Evolutionary conservation across 1,140 invertebrate species (phyloP).

Genomic region (Drosophila pruinosa): DNA sequence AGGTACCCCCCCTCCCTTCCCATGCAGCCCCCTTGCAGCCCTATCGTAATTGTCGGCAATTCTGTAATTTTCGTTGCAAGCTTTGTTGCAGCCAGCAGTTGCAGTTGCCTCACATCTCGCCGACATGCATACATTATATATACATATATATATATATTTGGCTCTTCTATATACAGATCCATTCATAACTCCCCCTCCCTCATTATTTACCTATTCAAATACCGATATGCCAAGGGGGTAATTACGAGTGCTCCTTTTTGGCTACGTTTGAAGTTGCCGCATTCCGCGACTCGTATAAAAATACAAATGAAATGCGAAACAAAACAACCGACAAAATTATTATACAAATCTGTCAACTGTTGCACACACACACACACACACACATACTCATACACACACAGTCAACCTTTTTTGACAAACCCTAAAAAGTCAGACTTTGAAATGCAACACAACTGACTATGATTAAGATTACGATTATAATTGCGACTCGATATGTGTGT

Average conservation of each 20-base stretch:
- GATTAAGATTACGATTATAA: not conserved
- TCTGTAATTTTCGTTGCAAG: conserved; percentile 62
- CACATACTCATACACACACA: not conserved
- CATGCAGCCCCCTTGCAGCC: not conserved
- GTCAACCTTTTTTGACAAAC: conserved; percentile 13
- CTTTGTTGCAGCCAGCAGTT: conserved; percentile 54
- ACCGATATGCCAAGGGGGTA: conserved; percentile 40
- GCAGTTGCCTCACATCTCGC: conserved; percentile 64
- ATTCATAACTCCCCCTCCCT: not conserved
- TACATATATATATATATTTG: conserved; percentile 5
- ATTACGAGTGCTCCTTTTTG: conserved; percentile 46
- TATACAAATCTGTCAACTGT: conserved; percentile 27
- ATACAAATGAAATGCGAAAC: not conserved
- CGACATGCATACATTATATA: conserved; percentile 37
- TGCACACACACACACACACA: conserved; percentile 14
- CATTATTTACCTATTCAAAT: conserved; percentile 36
- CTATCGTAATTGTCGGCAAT: conserved; percentile 69
- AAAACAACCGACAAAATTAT: conserved; percentile 15
- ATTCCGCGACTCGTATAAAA: conserved; percentile 16
- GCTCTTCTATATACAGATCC: not conserved
- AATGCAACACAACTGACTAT: not conserved
- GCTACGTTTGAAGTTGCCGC: conserved; percentile 39
- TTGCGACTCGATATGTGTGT: not conserved
- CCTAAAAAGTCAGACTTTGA: conserved; percentile 21
- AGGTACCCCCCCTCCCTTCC: not conserved